Evolutionary conservation across 2,797 vertebrate species (phyloP), one percentile per base, ranked within the genome.

Genomic region (Astyanax mexicanus): DNA sequence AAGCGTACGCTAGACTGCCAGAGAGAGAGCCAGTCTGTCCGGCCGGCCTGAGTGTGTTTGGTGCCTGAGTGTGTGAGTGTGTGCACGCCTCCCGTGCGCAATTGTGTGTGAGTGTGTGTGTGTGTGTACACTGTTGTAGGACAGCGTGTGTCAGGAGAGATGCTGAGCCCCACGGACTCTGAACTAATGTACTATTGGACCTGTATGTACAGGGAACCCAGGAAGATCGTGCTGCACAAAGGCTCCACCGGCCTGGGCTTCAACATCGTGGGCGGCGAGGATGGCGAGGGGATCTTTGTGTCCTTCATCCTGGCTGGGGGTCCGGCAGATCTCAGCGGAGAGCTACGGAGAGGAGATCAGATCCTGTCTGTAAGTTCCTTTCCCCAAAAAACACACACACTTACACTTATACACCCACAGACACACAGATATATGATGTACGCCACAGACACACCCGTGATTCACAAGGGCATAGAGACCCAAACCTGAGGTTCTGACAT

Each of bases 251-350:
- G 97, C 86, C 94, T 98, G 84, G 97, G 97, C 85, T 99, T 98
- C 91, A 99, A 99, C 91, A 98, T 99, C 15, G 97, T 99, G 61
- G 97, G 97, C 6, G 97, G 97, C 15, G 97, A 99, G 90, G 98
- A 99, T 11, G 96, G 97, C 66, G 97, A 99, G 93, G 98, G 98
- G 72, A 99, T 99, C 89, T 98, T 99, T 47, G 96, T 99, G 44
- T 98, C 98, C 64, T 99, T 99, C 92, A 98, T 99, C 90, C 92
- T 98, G 69, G 96, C 96, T 0, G 98, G 98, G 25, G 97, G 97
- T 65, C 98, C 98, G 0, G 97, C 97, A 0, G 98, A 99, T 88
- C 94, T 99, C 86, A 98, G 97, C 0, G 97, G 98, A 69, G 97
- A 98, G 61, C 93, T 98, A 77, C 94, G 95, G 86, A 89, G 96